These are phyloP conservation scores for Takifugu bimaculatus DNA, from an alignment of 2,113 vertebrate genomes.

Conservation along the genomic window DNA sequence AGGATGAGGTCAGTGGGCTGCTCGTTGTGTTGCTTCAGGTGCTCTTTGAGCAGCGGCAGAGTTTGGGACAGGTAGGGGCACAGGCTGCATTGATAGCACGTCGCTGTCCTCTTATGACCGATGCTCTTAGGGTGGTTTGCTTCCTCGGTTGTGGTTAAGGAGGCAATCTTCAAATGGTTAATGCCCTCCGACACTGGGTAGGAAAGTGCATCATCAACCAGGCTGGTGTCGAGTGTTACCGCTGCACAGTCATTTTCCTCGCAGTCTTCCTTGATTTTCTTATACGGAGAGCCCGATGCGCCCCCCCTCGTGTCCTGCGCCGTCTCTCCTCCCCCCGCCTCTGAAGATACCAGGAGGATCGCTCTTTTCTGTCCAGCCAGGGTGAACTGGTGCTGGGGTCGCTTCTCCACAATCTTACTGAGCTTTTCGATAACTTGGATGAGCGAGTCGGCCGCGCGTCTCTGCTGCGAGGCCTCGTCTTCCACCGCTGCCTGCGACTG, in stretches of 20 bases:
- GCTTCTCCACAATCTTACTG: slow-evolving; percentile 93
- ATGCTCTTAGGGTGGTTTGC: slow-evolving; percentile 24
- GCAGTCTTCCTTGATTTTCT: slow-evolving; percentile 59
- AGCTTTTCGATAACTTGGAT: slow-evolving; percentile 96
- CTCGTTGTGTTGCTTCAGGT: slow-evolving; percentile 87
- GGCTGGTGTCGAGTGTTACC: too few species aligned
- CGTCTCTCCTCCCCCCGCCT: slow-evolving; percentile 36
- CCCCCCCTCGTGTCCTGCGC: slow-evolving; percentile 39
- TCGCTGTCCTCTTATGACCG: slow-evolving; percentile 72
- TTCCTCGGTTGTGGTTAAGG: slow-evolving; percentile 15
- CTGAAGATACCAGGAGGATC: slow-evolving; percentile 41
- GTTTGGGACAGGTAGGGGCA: slow-evolving; percentile 86
- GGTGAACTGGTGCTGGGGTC: slow-evolving; percentile 79
- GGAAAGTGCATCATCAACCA: too few species aligned
- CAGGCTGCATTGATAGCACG: slow-evolving; percentile 91
- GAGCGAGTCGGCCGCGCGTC: slow-evolving; percentile 82
- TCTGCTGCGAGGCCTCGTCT: slow-evolving; percentile 61
- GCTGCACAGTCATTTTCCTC: not conserved
- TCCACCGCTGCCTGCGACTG: slow-evolving; percentile 22
- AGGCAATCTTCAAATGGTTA: not conserved
- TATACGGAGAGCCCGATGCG: slow-evolving; percentile 67
- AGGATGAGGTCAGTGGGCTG: slow-evolving; percentile 89
- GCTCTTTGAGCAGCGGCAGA: slow-evolving; percentile 82
- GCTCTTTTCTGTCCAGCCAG: slow-evolving; percentile 83
- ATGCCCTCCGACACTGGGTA: too few species aligned